Evolutionary conservation across 2,113 vertebrate species (phyloP).

Genomic region (Hyperopisus bebe): DNA sequence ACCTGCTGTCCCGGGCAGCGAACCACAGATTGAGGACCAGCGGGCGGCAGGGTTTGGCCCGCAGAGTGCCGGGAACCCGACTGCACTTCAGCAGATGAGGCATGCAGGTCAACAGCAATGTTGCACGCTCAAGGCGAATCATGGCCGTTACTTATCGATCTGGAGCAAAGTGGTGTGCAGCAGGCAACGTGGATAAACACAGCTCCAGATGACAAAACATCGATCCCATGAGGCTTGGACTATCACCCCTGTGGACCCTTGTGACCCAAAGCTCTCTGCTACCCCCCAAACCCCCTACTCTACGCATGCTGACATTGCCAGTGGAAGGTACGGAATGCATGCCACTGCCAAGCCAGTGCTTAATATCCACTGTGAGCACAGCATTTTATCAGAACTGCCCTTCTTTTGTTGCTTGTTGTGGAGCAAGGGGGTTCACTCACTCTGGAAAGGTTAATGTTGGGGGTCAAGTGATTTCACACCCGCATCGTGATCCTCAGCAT

Average conservation of each 20-base stretch:
- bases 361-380: slow-evolving; percentile 89
- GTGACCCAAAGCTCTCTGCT: slow-evolving; percentile 46
- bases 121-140: slow-evolving; percentile 70
- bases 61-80: slow-evolving; percentile 50
- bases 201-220: slow-evolving; percentile 87
- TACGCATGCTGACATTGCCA: slow-evolving; percentile 22
- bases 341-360: slow-evolving; percentile 75
- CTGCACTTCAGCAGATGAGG: slow-evolving; percentile 62
- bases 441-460: slow-evolving; percentile 94
- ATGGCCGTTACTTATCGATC: slow-evolving; percentile 53
- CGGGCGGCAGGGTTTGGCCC: slow-evolving; percentile 53
- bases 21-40: slow-evolving; percentile 42
- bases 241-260: slow-evolving; percentile 41
- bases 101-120: slow-evolving; percentile 63
- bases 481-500: slow-evolving; percentile 78
- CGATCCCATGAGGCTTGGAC: slow-evolving; percentile 68
- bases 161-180: slow-evolving; percentile 37
- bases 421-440: slow-evolving; percentile 84
- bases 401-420: slow-evolving; percentile 85
- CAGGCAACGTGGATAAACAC: slow-evolving; percentile 74
- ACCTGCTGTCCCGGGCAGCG: background rate
- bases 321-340: background rate
- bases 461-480: slow-evolving; percentile 99
- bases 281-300: slow-evolving; percentile 1
- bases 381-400: slow-evolving; percentile 97